Base-by-base conservation (phyloP, 2,113 vertebrate species). In the Phycodurus eques region DNA sequence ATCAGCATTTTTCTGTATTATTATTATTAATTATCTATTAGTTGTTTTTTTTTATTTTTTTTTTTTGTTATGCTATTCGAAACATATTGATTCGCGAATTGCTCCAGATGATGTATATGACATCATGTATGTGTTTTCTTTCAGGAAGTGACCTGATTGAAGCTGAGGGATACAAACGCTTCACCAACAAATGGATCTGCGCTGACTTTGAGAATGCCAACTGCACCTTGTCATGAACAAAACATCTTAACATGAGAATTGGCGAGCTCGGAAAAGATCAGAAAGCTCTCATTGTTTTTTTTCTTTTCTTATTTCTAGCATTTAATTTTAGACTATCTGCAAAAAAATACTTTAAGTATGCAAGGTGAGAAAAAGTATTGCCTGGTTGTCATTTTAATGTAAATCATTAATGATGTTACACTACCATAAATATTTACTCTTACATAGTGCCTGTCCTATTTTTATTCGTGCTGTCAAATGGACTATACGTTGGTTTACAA, bases 181-280 rank as follows among this genome's bases (percentile, higher is more conserved):
- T 87, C 83, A 90, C 75, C 81, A 88, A 88, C 75, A 87, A 87
- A 67, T 90, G 83, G 79, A 88, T 87, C 79, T 88, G 88, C 59
- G 44, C 85, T 10, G 85, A 79, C 11, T 88, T 82, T 17, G 80
- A 87, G 2, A 19, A 66, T 0, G 70, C 65, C n/a, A 85, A 84
- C 74, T 88, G 88, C 53, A 69, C 64, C 74, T 44, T 84, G 6
- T 60, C 64, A 1, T 82, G 62, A 27, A 13, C 0, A 17, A 43
- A 56, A 22, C 6, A 56, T 10, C 6, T 9, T 20, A 31, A 14
- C 59, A 5, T 17, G 42, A 43, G 6, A 64, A 65, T 44, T 6
- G 63, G 20, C 19, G 1, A 42, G 47, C 27, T 53, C 15, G 27
- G 66, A 33, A 22, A 11, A 60, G 12, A 17, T 60, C 8, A 42